phyloP scores from a whole-genome alignment of 30 jellyfish, hydroid and myxozoan species.

The Hydra vulgaris region DNA sequence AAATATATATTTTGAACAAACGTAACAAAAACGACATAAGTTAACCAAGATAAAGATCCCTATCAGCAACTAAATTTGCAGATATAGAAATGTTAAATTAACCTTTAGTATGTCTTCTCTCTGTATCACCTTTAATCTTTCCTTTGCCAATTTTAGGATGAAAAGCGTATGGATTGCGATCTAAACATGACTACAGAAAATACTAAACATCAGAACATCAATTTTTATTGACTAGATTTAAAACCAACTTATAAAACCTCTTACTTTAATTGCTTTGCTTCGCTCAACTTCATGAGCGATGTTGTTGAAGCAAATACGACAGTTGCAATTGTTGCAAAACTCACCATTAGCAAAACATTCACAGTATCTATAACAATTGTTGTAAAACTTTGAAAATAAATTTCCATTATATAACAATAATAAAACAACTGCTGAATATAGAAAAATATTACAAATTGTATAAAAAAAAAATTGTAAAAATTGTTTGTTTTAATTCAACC shows the following conservation, averaged over 20 bases:
- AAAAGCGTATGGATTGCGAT: slow-evolving; percentile 75
- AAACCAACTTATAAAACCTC: too few relatives aligned
- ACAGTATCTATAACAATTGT: slow-evolving; percentile 49
- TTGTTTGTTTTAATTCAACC: too few relatives aligned
- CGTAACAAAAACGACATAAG: too few relatives aligned
- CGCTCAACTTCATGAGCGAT: slow-evolving; percentile 71
- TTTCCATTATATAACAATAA: too few relatives aligned
- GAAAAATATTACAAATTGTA: not conserved
- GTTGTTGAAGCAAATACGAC: slow-evolving; percentile 63
- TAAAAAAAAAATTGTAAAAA: too few relatives aligned
- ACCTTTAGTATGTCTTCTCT: slow-evolving; percentile 88
- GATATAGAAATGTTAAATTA: too few relatives aligned
- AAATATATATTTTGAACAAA: too few relatives aligned
- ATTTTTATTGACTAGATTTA: not conserved
- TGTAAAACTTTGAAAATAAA: too few relatives aligned
- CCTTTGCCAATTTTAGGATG: slow-evolving; percentile 92
- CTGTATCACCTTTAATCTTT: slow-evolving; percentile 75
- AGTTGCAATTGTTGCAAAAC: slow-evolving; percentile 71
- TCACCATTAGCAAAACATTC: slow-evolving; percentile 96
- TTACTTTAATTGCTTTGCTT: slow-evolving; percentile 75
- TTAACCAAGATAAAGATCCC: too few relatives aligned
- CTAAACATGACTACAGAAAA: slow-evolving; percentile 57
- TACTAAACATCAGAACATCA: not conserved
- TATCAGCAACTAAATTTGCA: too few relatives aligned
- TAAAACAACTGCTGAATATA: not conserved